A percentile compares a stretch with the other conserved stretches of the same genome.
Evolutionary conservation across 2,797 vertebrate species (phyloP).

Genomic region (Delichon dasypus): DNA sequence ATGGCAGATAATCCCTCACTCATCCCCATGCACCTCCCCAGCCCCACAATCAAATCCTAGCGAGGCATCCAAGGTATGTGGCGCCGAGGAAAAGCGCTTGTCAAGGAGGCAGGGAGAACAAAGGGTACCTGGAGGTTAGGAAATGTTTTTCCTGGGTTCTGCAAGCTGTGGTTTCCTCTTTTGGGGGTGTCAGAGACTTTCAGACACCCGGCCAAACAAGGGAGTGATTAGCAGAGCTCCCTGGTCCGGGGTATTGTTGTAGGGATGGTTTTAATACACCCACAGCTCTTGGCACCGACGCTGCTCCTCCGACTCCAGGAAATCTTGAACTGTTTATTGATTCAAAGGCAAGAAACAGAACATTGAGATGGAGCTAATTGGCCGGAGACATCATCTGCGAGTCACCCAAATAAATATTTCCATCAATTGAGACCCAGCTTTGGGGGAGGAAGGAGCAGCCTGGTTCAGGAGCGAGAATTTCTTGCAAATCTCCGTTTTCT

Average conservation of each 20-base stretch:
- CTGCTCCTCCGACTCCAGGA: constrained; percentile 72
- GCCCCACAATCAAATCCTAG: constrained; percentile 44
- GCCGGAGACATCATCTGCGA: constrained; percentile 58
- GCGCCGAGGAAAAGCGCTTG: constrained; percentile 30
- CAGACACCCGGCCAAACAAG: constrained; percentile 55
- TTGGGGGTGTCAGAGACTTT: constrained; percentile 46
- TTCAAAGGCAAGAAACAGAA: constrained; percentile 74
- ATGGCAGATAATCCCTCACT: constrained; percentile 69
- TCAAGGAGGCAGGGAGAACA: constrained; percentile 69
- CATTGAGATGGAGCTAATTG: constrained; percentile 69
- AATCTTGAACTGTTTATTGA: constrained; percentile 77
- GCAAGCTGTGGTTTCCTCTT: constrained; percentile 71
- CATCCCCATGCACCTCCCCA: constrained; percentile 59
- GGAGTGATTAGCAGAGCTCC: constrained; percentile 67
- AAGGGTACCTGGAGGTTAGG: constrained; percentile 77
- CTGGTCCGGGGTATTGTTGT: constrained; percentile 66
- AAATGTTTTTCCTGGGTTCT: constrained; percentile 70
- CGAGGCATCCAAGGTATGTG: constrained; percentile 73
- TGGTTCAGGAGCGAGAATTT: not conserved
- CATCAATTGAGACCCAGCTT: constrained; percentile 65
- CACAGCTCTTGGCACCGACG: constrained; percentile 67
- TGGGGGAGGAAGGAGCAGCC: constrained; percentile 27
- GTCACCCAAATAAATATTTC: constrained; percentile 69
- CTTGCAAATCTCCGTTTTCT: not conserved
- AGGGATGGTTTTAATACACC: constrained; percentile 78